Base-by-base conservation (phyloP, 2,113 vertebrate species). In the Hassar affinis region DNA sequence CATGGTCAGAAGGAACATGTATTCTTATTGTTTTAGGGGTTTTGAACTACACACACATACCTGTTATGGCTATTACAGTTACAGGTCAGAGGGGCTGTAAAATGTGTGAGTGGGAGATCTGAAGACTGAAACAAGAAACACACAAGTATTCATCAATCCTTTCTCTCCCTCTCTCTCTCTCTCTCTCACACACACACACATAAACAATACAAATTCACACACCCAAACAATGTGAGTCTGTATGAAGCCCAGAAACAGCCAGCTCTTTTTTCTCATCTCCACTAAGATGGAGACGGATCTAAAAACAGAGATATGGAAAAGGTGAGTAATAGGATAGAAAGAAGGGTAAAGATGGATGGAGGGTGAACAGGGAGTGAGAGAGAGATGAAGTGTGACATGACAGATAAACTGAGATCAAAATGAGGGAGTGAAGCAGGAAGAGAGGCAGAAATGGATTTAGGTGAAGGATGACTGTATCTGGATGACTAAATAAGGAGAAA, bases 401-500 rank as follows among this genome's bases (percentile, higher is more conserved):
- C 49, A 51, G 27, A 75, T 75, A 84, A 84, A 88, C 76, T 45
- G 30, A 81, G 86, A 79, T 52, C 57, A 56, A 85, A 86, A 86
- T 85, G 76, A 88, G 89, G 90, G 87, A 85, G 85, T 86, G 84
- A 84, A 85, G 15, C 33, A 75, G 64, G 52, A 64, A 59, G 30
- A 83, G 18, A 57, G 61, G 71, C 68, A 20, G 80, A 80, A 71
- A 80, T n/a, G 25, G 66, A 81, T 84, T 57, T 68, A 79, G 47
- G 75, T 78, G 74, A 79, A 88, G 85, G 88, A 85, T 88, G 49
- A 79, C 56, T 79, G 83, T 80, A 86, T 83, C 74, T 72, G 83
- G 68, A 92, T 93, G 91, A 91, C 93, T 92, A 93, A 93, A 93
- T 92, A 93, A 92, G 93, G 93, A 87, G 88, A 75, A 79, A 88